phyloP scores from a whole-genome alignment of 1,140 invertebrate genomes.

The Cydia amplana region DNA sequence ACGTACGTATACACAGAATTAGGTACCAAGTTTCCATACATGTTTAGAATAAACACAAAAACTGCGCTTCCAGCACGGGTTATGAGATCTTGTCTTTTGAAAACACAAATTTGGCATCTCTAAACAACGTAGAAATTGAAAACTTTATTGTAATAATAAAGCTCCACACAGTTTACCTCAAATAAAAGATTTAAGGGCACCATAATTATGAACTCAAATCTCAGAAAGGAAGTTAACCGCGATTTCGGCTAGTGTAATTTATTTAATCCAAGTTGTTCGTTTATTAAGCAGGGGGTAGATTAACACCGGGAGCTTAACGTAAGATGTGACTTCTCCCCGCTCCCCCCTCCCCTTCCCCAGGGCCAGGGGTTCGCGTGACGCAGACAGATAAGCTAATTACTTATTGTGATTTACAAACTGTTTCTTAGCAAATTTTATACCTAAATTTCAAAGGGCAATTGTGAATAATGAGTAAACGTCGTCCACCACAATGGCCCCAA shows the following conservation, averaged over 20 bases:
- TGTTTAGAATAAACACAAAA: no score
- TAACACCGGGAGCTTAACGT: conserved; percentile 55
- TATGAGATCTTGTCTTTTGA: background rate
- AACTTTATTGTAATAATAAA: background rate
- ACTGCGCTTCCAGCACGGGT: background rate
- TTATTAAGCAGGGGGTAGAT: conserved; percentile 60
- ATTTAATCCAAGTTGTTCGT: conserved; percentile 57
- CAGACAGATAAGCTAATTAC: conserved; percentile 69
- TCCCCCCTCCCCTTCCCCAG: conserved; percentile 35
- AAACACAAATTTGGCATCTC: background rate
- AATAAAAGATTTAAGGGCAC: background rate
- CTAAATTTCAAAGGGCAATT: conserved; percentile 54
- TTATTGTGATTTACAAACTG: conserved; percentile 63
- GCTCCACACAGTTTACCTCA: background rate
- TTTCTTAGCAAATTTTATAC: conserved; percentile 56
- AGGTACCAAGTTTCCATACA: background rate
- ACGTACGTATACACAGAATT: no score
- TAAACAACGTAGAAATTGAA: background rate
- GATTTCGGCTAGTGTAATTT: conserved; percentile 50
- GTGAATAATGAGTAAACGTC: conserved; percentile 60
- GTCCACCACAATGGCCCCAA: conserved; percentile 65
- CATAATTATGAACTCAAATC: conserved; percentile 31
- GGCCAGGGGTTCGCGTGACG: conserved; percentile 52
- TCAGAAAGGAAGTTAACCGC: conserved; percentile 37
- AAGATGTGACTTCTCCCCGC: conserved; percentile 49